These are phyloP conservation scores for Myiagra hebetior DNA, from an alignment of 2,113 vertebrate species.

Conservation along the genomic window DNA sequence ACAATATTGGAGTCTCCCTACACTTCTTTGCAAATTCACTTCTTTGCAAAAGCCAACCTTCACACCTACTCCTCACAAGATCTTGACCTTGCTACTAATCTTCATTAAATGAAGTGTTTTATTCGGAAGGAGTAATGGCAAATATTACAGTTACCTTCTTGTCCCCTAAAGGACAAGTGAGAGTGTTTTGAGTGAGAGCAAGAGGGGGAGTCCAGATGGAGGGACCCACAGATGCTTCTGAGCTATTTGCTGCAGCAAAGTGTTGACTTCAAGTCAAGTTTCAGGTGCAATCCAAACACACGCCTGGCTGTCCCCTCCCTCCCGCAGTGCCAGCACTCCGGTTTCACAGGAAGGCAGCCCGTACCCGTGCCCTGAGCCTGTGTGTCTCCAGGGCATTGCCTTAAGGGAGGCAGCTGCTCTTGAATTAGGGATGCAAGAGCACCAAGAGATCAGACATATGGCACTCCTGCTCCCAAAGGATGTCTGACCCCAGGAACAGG, in stretches of 20 bases:
- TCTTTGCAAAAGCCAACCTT: background rate
- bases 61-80: background rate
- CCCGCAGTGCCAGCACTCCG: background rate
- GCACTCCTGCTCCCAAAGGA: background rate
- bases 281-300: background rate
- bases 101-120: background rate
- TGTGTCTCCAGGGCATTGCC: background rate
- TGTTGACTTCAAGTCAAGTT: fast-evolving
- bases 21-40: background rate
- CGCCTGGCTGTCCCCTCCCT: background rate
- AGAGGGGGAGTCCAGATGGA: background rate
- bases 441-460: fast-evolving
- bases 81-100: background rate
- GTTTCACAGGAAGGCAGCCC: background rate
- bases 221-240: background rate
- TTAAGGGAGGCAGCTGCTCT: background rate
- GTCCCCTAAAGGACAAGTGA: background rate
- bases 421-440: background rate
- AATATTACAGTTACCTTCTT: background rate
- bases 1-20: background rate
- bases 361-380: fast-evolving
- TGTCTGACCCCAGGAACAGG: fast-evolving
- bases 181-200: background rate
- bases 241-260: background rate
- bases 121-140: background rate